Conservation (phyloP, 2,797 vertebrate genomes). For the Masticophis lateralis region DNA sequence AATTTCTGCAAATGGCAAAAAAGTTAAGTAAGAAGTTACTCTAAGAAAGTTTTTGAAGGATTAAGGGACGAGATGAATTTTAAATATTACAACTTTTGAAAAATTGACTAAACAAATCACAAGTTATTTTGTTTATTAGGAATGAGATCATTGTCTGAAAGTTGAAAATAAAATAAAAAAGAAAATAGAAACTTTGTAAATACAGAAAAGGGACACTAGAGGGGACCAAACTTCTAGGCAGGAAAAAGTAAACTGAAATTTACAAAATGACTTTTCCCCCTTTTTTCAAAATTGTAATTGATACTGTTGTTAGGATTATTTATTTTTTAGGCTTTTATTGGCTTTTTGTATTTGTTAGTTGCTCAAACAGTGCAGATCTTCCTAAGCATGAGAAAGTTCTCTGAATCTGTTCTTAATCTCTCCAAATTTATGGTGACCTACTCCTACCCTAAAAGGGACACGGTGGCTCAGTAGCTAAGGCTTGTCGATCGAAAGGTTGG, state of each 20-base stretch:
- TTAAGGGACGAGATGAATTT: not conserved
- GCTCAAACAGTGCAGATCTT: too few relatives aligned
- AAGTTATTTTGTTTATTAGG: not conserved
- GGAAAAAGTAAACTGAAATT: not conserved
- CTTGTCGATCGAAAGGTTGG: too few relatives aligned
- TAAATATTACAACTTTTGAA: not conserved
- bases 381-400: too few relatives aligned
- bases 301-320: not conserved
- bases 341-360: not conserved
- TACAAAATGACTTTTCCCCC: not conserved
- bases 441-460: too few relatives aligned
- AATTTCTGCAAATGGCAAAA: not conserved
- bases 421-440: too few relatives aligned
- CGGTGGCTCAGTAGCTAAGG: too few relatives aligned
- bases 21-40: not conserved
- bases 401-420: too few relatives aligned
- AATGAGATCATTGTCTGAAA: not conserved
- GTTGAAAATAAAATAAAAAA: not conserved
- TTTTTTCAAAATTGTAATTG: not conserved
- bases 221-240: not conserved
- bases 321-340: not conserved
- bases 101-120: not conserved
- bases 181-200: not conserved
- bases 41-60: not conserved
- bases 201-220: not conserved